Percentiles rank a stretch among this genome's conserved stretches.
phyloP scores from a whole-genome alignment of 2,113 vertebrate genomes.

The Psilopsiagon aymara region DNA sequence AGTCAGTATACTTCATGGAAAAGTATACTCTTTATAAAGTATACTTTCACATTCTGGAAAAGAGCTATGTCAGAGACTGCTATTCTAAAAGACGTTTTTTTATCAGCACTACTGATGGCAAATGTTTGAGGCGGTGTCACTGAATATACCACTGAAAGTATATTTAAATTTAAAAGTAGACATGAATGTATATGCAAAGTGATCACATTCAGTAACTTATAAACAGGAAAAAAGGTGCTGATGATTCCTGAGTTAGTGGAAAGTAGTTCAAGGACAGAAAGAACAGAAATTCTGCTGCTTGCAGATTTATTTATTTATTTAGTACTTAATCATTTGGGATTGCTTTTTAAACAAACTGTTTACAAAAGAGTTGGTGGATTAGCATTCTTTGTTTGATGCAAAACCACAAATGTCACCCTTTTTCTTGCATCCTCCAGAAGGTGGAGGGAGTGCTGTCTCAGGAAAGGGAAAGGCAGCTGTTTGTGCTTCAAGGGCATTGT shows the following conservation, averaged over 20 bases:
- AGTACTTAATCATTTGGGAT: constrained; percentile 11
- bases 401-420: neutral
- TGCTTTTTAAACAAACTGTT: constrained; percentile 53
- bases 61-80: neutral
- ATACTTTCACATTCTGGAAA: neutral
- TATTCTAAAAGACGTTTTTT: neutral
- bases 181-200: constrained; percentile 12
- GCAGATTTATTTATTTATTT: constrained; percentile 22
- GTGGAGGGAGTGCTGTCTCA: neutral
- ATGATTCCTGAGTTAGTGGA: neutral
- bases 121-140: neutral
- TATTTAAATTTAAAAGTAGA: constrained; percentile 4
- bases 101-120: neutral
- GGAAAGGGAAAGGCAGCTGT: neutral
- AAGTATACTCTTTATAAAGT: neutral
- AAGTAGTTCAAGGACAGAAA: constrained; percentile 41
- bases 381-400: neutral
- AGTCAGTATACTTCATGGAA: neutral
- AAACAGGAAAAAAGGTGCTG: constrained; percentile 22
- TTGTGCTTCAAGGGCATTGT: constrained; percentile 6
- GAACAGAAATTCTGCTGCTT: constrained; percentile 26
- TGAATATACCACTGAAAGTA: neutral
- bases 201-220: constrained; percentile 16
- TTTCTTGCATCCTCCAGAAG: neutral
- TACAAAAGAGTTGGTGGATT: neutral